Evolutionary conservation across 2,888 invertebrate genomes (phyloP), one percentile per base, ranked within the genome.

Genomic region (Tupiocoris notatus): DNA sequence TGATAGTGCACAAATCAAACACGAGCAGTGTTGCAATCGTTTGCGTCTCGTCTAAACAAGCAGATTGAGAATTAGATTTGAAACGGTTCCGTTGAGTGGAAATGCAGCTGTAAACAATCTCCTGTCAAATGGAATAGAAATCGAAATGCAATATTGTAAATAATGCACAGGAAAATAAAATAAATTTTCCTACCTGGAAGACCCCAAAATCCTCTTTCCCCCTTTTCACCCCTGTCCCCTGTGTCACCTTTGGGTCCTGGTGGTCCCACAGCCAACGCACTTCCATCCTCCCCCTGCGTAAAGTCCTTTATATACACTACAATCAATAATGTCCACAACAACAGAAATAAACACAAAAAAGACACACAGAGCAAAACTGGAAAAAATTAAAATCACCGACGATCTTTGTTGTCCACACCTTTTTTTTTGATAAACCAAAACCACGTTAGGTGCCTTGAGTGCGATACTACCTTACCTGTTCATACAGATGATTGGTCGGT

Each of bases 201-300:
- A 54, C 77, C 78, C 0, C 91, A 89, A 25, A 89, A 82, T 79
- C 94, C 94, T 83, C 91, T 92, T 78, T 91, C 92, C 70, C 79
- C 79, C 56, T 75, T 75, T 39, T 67, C 66, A 57, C 79, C 79
- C 61, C 12, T 54, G 20, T 24, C 67, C 63, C 92, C 92, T 78
- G 88, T 61, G 21, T 77, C 79, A 66, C 78, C 78, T 74, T 63
- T 74, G 20, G 67, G 75, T 73, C 79, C 79, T 66, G 73, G 66
- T 54, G 74, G 75, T 20, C 79, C 75, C 58, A 71, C 63, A 23
- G 71, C 64, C 62, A 58, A 20, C 24, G 71, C 65, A 64, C 64
- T 66, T 68, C 77, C 77, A 65, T 71, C 77, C 56, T 65, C 67
- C 65, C 77, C 77, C 77, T 77, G 77, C 67, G 62, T 76, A 76